Evolutionary conservation across 37 sponge, comb jelly and placozoan genomes (phyloP), one percentile per base, ranked within the genome.

Genomic region (Spongilla lacustris): DNA sequence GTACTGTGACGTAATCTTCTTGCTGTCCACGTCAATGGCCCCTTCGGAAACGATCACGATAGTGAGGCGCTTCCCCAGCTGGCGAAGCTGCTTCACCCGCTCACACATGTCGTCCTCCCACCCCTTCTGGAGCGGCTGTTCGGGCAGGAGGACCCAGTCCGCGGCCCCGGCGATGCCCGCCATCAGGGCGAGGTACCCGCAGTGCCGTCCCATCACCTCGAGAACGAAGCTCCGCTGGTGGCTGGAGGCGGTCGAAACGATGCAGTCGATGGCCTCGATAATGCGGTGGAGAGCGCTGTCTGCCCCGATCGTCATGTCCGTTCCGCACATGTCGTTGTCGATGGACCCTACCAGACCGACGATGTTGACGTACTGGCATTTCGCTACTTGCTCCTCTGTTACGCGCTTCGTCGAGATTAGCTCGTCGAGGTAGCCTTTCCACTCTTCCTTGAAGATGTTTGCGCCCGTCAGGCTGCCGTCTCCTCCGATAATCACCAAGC

Each of bases 401-500:
- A 89, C 36, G 30, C 85, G 72, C 24, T 75, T 77, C 33, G 37
- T 74, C 22, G 82, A 35, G 5, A 80, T 67, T 31, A 96, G 77
- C 73, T 93, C 93, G 12, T 75, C 38, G 19, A 90, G 27, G 38
- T 93, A 36, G 26, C 91, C 87, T 2, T 69, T 83, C 96, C 96
- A 97, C 58, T 94, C 93, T 25, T 85, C 80, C 74, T 86, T 85
- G 82, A 97, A 94, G 32, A 97, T 66, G 37, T 83, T 94, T 23
- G 97, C 97, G 49, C 97, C 97, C 73, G 97, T 94, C 30, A 97
- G 87, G 74, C 97, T 97, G 28, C 97, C 97, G 70, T 97, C 97
- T 27, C 97, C 97, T 36, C 97, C 97, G 69, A 97, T 97, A 14
- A 96, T 88, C 35, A 87, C 86, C 68, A 97, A 77, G 76, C 92